These are phyloP conservation scores for Dasypogon diadema DNA, from an alignment of 2,888 invertebrate species.

Conservation along the genomic window DNA sequence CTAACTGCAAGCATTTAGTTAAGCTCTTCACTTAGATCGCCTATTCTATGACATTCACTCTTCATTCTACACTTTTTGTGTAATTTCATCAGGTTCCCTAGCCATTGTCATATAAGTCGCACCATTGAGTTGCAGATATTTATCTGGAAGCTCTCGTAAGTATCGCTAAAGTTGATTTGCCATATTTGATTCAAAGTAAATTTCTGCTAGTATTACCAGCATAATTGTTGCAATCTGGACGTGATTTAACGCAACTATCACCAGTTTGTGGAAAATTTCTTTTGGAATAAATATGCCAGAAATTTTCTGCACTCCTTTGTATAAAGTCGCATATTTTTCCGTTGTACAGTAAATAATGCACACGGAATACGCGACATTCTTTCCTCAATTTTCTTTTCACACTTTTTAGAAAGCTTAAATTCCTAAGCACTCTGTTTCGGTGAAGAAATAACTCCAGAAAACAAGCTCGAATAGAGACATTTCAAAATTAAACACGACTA, in stretches of 20 bases:
- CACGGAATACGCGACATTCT: too few species aligned
- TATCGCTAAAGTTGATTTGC: slow-evolving; percentile 29
- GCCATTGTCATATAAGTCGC: slow-evolving; percentile 42
- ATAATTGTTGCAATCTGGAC: background rate
- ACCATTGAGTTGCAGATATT: slow-evolving; percentile 36
- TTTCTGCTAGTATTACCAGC: slow-evolving; percentile 37
- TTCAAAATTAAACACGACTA: slow-evolving; percentile 31
- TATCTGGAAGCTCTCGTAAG: slow-evolving; percentile 22
- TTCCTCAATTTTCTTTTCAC: too few species aligned
- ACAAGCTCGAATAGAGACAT: background rate
- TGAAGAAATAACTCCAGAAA: background rate
- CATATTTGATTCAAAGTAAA: slow-evolving; percentile 34
- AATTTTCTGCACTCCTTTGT: too few species aligned
- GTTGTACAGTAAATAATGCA: too few species aligned
- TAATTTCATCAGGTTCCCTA: slow-evolving; percentile 16
- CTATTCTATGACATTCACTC: slow-evolving; percentile 30
- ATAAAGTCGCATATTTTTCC: too few species aligned
- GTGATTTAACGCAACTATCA: background rate
- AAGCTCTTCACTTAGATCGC: slow-evolving; percentile 40
- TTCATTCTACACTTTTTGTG: slow-evolving; percentile 23
- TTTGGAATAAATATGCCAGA: too few species aligned
- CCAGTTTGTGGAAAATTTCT: too few species aligned
- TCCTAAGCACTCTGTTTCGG: too few species aligned
- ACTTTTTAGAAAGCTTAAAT: too few species aligned
- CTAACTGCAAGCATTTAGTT: slow-evolving; percentile 43